phyloP scores from a whole-genome alignment of 2,888 invertebrate species.

The Lithophane semibrunnea region DNA sequence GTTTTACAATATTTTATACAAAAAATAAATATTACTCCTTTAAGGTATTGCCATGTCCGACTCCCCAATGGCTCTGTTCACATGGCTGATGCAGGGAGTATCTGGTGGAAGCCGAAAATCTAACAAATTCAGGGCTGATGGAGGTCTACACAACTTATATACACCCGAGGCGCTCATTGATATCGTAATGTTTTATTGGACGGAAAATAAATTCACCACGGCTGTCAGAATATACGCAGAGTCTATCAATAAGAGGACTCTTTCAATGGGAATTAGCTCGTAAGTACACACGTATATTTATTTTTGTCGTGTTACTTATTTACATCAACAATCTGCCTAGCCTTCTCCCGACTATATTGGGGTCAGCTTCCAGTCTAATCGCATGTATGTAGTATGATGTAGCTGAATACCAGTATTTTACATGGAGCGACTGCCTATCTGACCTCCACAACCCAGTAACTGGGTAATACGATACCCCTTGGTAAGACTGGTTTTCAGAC shows the following conservation, averaged over 20 bases:
- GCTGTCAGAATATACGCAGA: conserved; percentile 56
- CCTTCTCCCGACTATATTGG: no score
- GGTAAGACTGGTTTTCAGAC: no score
- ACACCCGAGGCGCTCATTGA: conserved; percentile 54
- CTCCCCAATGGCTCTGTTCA: conserved; percentile 55
- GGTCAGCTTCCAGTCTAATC: no score
- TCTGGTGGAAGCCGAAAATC: conserved; percentile 26
- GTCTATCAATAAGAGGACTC: conserved; percentile 41
- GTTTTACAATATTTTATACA: no score
- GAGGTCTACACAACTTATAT: conserved; percentile 46
- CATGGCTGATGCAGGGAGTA: conserved; percentile 55
- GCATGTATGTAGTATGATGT: no score
- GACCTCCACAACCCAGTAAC: no score
- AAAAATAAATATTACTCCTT: not conserved
- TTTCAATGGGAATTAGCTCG: conserved; percentile 73
- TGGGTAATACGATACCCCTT: no score
- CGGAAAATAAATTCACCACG: conserved; percentile 39
- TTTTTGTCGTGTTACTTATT: not conserved
- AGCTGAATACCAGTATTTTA: no score
- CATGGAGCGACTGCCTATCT: no score
- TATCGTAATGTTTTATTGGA: conserved; percentile 60
- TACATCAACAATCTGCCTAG: no score
- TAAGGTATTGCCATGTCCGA: conserved; percentile 53
- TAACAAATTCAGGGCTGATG: conserved; percentile 31
- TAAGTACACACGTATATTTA: conserved; percentile 66